Percentiles rank a stretch among this genome's conserved stretches.
phyloP scores from a whole-genome alignment of 1,140 invertebrate species.

The Carposina sasakii region DNA sequence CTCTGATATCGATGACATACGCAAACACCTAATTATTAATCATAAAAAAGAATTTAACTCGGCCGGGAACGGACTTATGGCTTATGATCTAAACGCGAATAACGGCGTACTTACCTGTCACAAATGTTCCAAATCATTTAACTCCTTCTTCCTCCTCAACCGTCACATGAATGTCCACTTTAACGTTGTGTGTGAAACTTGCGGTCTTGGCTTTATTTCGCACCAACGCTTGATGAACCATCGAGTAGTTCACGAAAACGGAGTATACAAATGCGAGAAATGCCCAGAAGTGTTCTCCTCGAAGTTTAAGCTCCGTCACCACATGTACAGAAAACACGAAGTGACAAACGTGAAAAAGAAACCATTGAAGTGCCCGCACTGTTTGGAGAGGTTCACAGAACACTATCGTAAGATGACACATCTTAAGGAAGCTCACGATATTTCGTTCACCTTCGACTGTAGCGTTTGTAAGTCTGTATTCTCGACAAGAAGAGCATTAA shows the following conservation, averaged over 20 bases:
- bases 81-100: constrained; percentile 44
- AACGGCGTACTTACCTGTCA: constrained; percentile 53
- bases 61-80: constrained; percentile 57
- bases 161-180: constrained; percentile 63
- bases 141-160: constrained; percentile 58
- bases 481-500: constrained; percentile 47
- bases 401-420: constrained; percentile 64
- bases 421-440: constrained; percentile 54
- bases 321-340: constrained; percentile 55
- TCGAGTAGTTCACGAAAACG: constrained; percentile 52
- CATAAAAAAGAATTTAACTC: constrained; percentile 58
- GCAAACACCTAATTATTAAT: constrained; percentile 36
- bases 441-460: constrained; percentile 57
- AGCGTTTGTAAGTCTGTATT: constrained; percentile 44
- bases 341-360: constrained; percentile 48
- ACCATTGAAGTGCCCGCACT: constrained; percentile 60
- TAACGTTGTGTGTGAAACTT: constrained; percentile 62
- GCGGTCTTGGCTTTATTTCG: constrained; percentile 63
- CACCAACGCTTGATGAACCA: constrained; percentile 60
- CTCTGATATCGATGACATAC: constrained; percentile 50
- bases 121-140: constrained; percentile 52
- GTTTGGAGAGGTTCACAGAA: constrained; percentile 56
- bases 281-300: constrained; percentile 55
- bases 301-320: constrained; percentile 55
- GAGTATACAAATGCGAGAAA: constrained; percentile 49